Conservation (phyloP, 2,113 vertebrate genomes). For the Bos javanicus region DNA sequence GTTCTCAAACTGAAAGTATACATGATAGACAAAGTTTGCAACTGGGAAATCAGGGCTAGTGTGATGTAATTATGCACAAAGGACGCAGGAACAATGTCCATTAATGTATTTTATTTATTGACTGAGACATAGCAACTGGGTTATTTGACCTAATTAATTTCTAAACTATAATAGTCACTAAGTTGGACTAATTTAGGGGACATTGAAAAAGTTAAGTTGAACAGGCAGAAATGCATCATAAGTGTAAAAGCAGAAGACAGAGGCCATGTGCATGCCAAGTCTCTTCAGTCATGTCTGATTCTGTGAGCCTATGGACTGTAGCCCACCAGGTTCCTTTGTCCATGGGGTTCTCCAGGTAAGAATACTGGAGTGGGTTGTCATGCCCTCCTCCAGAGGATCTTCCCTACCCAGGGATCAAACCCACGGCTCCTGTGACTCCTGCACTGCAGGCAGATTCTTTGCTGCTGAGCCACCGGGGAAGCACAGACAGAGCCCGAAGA, state of each 20-base stretch:
- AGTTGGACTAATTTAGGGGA: neutral
- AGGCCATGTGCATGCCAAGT: no score
- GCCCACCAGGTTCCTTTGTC: no score
- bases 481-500: neutral
- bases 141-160: neutral
- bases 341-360: no score
- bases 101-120: neutral
- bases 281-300: no score
- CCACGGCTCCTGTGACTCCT: no score
- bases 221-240: neutral
- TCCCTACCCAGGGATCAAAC: no score
- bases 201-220: neutral
- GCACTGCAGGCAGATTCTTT: no score
- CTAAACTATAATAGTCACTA: neutral
- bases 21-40: neutral
- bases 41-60: neutral
- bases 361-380: no score
- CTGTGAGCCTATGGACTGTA: no score
- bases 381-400: no score
- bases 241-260: neutral
- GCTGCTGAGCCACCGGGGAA: no score
- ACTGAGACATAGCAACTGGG: neutral
- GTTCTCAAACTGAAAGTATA: neutral
- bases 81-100: neutral
- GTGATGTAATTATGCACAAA: neutral